Evolutionary conservation across 2,113 vertebrate species (phyloP).

Genomic region (Baryphthengus martii): DNA sequence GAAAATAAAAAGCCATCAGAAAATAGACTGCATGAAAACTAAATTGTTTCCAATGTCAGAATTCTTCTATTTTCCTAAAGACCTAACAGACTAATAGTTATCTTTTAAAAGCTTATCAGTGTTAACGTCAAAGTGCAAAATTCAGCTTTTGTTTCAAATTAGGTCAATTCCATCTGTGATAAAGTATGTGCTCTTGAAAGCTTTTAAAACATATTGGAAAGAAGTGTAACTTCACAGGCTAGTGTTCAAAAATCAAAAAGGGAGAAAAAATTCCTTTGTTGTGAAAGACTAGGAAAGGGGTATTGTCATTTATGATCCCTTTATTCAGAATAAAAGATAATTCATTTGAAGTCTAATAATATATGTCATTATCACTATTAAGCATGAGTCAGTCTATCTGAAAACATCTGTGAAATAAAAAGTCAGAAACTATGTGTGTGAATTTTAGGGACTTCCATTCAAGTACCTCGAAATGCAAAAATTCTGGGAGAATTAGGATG

Average conservation of each 20-base stretch:
- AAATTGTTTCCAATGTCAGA: background rate
- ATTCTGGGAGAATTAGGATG: background rate
- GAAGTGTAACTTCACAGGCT: background rate
- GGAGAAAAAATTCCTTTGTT: background rate
- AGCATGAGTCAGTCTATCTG: background rate
- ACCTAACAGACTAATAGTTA: background rate
- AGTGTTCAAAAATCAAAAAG: background rate
- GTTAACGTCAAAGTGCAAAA: background rate
- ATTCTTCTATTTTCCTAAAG: background rate
- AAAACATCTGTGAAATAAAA: background rate
- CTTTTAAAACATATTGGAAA: background rate
- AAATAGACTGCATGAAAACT: background rate
- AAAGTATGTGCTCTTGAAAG: background rate
- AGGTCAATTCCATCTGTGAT: background rate
- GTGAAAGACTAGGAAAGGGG: background rate
- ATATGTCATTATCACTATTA: background rate
- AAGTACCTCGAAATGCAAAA: background rate
- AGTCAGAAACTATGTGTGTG: background rate
- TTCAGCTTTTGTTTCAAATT: background rate
- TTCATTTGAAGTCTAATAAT: background rate
- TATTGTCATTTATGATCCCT: background rate
- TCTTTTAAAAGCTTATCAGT: background rate
- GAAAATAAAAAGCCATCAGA: background rate
- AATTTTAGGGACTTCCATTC: background rate
- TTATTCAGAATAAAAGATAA: background rate